Percentiles rank a stretch among this genome's conserved stretches.
Conservation (phyloP, 2,888 invertebrate species). For the Andrena dorsata region DNA sequence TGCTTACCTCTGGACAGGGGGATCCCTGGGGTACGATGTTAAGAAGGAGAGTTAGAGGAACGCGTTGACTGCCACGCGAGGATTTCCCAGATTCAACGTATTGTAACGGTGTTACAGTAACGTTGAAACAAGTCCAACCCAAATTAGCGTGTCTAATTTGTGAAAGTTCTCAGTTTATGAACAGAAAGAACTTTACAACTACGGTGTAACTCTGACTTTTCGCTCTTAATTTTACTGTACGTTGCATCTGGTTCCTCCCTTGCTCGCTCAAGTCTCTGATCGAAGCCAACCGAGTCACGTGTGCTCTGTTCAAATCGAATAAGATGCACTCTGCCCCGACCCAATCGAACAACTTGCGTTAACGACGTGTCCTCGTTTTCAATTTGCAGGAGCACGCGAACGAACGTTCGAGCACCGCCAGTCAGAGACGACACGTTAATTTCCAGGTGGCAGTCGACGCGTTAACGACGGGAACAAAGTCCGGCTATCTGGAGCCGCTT, state of each 20-base stretch:
- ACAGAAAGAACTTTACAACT: no score
- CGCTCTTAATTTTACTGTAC: background rate
- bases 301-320: background rate
- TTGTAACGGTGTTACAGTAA: background rate
- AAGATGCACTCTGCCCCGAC: background rate
- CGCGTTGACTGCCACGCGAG: constrained; percentile 8
- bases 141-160: background rate
- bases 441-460: constrained; percentile 3
- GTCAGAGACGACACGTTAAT: background rate
- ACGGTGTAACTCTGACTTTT: background rate
- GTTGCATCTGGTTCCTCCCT: background rate
- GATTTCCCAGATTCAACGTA: background rate
- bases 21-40: constrained; percentile 18
- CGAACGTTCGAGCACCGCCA: background rate
- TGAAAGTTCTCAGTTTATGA: background rate
- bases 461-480: constrained; percentile 34
- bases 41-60: constrained; percentile 22
- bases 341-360: background rate
- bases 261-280: no score
- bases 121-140: background rate
- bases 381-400: background rate
- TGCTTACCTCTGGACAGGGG: constrained; percentile 49
- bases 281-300: no score
- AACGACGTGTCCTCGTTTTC: background rate
- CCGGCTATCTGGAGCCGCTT: constrained; percentile 14